Conservation (phyloP, 1,140 invertebrate genomes). For the Panulirus ornatus region DNA sequence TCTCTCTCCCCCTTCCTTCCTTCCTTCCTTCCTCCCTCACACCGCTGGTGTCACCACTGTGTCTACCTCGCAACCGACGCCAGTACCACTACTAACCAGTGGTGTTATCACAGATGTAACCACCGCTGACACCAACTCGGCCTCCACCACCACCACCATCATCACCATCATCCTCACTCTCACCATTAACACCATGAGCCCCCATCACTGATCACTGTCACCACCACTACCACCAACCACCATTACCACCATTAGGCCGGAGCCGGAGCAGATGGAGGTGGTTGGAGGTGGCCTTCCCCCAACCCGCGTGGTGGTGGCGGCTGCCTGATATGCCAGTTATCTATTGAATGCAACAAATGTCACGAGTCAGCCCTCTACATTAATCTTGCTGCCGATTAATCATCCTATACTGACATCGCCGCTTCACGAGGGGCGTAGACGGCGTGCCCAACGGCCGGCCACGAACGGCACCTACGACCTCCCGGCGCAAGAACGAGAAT, state of each 20-base stretch:
- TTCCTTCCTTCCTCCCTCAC: background rate
- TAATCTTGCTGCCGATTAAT: slow-evolving; percentile 69
- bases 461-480: slow-evolving; percentile 4
- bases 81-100: background rate
- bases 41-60: background rate
- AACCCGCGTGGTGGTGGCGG: background rate
- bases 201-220: background rate
- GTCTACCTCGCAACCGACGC: background rate
- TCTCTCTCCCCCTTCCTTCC: too few species aligned
- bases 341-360: slow-evolving; percentile 73
- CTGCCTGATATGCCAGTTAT: slow-evolving; percentile 66
- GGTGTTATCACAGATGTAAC: background rate
- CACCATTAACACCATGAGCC: background rate
- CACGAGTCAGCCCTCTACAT: slow-evolving; percentile 68
- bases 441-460: background rate
- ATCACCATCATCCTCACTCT: background rate
- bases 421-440: slow-evolving; percentile 6
- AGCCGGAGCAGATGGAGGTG: background rate
- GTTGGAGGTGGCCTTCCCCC: background rate
- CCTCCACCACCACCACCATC: background rate
- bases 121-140: background rate
- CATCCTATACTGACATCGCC: slow-evolving; percentile 67
- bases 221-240: background rate
- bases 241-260: background rate
- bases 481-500: slow-evolving; percentile 40